phyloP scores from a whole-genome alignment of 2,113 vertebrate genomes.

The Crocuta crocuta region DNA sequence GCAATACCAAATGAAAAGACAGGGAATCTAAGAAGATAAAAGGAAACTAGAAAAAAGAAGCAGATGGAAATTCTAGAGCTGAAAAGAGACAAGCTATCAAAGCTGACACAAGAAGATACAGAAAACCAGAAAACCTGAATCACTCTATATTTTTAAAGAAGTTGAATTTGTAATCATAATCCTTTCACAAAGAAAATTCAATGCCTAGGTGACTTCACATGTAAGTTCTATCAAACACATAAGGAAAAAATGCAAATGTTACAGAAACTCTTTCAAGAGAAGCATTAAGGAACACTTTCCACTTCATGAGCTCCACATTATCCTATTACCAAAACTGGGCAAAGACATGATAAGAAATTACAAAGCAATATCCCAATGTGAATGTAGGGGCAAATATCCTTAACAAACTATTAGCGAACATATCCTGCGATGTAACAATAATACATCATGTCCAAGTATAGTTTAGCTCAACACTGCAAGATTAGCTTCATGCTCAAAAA shows the following conservation, averaged over 20 bases:
- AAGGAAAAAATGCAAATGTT: not conserved
- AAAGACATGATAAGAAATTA: not conserved
- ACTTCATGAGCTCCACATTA: not conserved
- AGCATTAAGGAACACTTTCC: not conserved
- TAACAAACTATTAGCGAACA: not conserved
- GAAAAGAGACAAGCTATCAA: not conserved
- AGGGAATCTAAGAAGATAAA: not conserved
- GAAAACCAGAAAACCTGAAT: not conserved
- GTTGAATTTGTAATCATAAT: not conserved
- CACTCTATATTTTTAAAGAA: not conserved
- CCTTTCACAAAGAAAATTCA: not conserved
- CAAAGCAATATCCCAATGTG: not conserved
- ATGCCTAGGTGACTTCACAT: not conserved
- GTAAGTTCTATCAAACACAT: not conserved
- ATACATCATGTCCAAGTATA: not conserved
- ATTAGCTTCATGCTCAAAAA: not conserved
- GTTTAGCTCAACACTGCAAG: not conserved
- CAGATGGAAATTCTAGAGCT: constrained; percentile 14
- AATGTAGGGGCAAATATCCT: not conserved
- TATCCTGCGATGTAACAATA: not conserved
- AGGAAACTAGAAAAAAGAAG: not conserved
- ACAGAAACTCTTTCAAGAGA: not conserved
- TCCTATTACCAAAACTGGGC: not conserved
- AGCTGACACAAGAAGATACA: not conserved
- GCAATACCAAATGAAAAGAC: not conserved